phyloP scores from a whole-genome alignment of 1,140 invertebrate genomes.

The Drosophila willistoni region DNA sequence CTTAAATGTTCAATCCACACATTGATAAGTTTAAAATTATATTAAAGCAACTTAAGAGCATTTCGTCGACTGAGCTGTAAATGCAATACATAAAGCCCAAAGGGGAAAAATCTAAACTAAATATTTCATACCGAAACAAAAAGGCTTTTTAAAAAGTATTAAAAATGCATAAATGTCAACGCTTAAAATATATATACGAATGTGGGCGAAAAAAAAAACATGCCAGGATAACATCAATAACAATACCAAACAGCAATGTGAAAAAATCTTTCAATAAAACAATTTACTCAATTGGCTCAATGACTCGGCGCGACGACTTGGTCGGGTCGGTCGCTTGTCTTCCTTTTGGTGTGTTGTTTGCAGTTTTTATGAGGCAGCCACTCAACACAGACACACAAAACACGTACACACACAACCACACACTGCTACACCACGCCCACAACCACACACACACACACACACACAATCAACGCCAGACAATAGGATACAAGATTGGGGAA shows the following conservation, averaged over 20 bases:
- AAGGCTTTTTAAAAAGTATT: slow-evolving; percentile 50
- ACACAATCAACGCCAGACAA: slow-evolving; percentile 20
- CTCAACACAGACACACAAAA: slow-evolving; percentile 25
- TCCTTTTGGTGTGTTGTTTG: slow-evolving; percentile 43
- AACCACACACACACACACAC: background rate
- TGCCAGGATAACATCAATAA: slow-evolving; percentile 39
- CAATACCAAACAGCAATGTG: slow-evolving; percentile 60
- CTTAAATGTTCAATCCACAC: no score
- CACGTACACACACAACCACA: no score
- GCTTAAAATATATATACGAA: slow-evolving; percentile 5
- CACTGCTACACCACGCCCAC: no score
- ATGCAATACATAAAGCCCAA: slow-evolving; percentile 8
- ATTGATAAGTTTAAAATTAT: no score
- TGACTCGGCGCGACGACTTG: slow-evolving; percentile 65
- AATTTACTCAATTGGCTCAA: slow-evolving; percentile 80
- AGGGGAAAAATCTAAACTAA: slow-evolving; percentile 5
- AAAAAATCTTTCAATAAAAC: slow-evolving; percentile 80
- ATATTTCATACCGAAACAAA: background rate
- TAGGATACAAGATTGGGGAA: slow-evolving; percentile 12
- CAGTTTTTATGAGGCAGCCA: slow-evolving; percentile 64
- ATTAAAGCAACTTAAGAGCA: no score
- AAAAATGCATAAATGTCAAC: slow-evolving; percentile 77
- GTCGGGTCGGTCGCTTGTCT: slow-evolving; percentile 11
- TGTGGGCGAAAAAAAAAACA: slow-evolving; percentile 23
- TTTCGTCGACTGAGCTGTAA: background rate